Conservation (phyloP, 2,888 invertebrate genomes). For the Mythimna albipuncta region DNA sequence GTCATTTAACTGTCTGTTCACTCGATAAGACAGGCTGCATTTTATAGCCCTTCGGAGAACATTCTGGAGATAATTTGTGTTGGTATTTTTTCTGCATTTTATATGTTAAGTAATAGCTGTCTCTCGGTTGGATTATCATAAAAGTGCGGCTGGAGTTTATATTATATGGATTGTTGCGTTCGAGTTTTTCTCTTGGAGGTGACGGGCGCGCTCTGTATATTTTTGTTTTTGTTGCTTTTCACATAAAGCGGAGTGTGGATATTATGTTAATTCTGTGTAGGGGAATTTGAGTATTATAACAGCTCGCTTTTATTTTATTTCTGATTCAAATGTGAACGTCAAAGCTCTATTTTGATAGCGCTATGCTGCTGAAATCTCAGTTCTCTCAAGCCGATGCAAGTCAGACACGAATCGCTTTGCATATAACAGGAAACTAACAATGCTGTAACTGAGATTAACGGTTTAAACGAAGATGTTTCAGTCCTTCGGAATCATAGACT, state of each 20-base stretch:
- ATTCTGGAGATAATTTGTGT: constrained; percentile 64
- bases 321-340: constrained; percentile 26
- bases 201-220: constrained; percentile 35
- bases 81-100: constrained; percentile 68
- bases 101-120: constrained; percentile 66
- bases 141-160: constrained; percentile 55
- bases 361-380: constrained; percentile 20
- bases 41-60: constrained; percentile 61
- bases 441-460: neutral
- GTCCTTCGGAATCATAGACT: neutral
- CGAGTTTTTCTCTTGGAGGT: constrained; percentile 42
- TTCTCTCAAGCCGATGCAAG: constrained; percentile 11
- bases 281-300: constrained; percentile 39
- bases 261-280: constrained; percentile 47
- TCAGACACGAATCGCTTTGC: constrained; percentile 12
- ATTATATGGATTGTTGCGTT: constrained; percentile 58
- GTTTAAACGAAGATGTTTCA: neutral
- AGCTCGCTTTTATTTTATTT: constrained; percentile 32
- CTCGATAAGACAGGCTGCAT: constrained; percentile 67
- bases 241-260: constrained; percentile 26
- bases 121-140: constrained; percentile 61
- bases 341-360: constrained; percentile 24
- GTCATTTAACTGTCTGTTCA: constrained; percentile 59
- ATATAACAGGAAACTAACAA: constrained; percentile 12
- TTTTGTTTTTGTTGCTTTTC: constrained; percentile 46